Percentiles rank a stretch among this genome's conserved stretches.
phyloP scores from a whole-genome alignment of 1,140 invertebrate genomes.

The Ephestia elutella region DNA sequence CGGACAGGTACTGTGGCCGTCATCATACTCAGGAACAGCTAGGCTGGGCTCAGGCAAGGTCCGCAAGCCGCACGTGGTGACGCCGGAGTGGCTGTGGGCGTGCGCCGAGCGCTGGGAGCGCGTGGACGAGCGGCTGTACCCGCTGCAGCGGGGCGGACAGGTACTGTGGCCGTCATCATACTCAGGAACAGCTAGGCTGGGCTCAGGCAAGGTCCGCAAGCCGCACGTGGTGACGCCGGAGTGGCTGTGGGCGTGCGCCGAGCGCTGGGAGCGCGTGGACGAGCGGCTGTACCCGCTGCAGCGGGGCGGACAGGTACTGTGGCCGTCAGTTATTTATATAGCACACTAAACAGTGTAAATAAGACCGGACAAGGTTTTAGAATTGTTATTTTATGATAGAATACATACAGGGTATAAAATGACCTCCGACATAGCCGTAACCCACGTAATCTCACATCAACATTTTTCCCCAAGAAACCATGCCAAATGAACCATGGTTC shows the following conservation, averaged over 20 bases:
- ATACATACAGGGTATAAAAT: too few relatives aligned
- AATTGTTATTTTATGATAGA: too few relatives aligned
- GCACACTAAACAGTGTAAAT: too few relatives aligned
- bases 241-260: conserved; percentile 95
- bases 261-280: conserved; percentile 93
- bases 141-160: conserved; percentile 73
- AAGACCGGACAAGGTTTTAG: too few relatives aligned
- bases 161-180: too few relatives aligned
- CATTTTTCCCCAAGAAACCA: too few relatives aligned
- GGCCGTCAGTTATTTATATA: too few relatives aligned
- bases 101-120: conserved; percentile 95
- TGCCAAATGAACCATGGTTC: too few relatives aligned
- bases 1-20: conserved; percentile 44
- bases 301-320: conserved; percentile 54
- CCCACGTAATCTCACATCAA: too few relatives aligned
- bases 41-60: conserved; percentile 80
- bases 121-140: conserved; percentile 88
- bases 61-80: conserved; percentile 80
- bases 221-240: conserved; percentile 88
- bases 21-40: conserved; percentile 79
- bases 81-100: conserved; percentile 94
- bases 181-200: conserved; percentile 86
- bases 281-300: conserved; percentile 85
- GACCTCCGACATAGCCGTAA: too few relatives aligned
- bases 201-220: conserved; percentile 75